Conservation (phyloP, 1,140 invertebrate genomes). For the Chironomus striatipennis region DNA sequence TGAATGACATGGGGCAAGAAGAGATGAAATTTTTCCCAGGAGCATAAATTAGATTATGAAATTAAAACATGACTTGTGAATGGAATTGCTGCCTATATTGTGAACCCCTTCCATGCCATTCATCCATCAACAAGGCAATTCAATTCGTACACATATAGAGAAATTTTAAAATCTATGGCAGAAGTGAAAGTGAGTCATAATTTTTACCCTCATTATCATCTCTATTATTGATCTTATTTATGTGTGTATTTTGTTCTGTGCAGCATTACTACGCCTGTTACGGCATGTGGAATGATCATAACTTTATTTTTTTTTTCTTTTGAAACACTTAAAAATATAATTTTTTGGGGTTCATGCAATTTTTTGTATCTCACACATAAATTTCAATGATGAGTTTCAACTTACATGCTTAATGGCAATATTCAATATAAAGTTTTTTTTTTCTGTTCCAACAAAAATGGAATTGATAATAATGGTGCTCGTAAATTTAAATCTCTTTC, state of each 20-base stretch:
- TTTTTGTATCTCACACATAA: too few relatives aligned
- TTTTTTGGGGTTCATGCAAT: too few relatives aligned
- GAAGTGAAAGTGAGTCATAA: slow-evolving; percentile 19
- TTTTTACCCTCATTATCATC: slow-evolving; percentile 19
- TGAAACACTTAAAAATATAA: background rate
- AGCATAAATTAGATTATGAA: slow-evolving; percentile 22
- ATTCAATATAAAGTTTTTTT: too few relatives aligned
- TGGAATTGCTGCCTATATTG: background rate
- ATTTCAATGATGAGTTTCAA: too few relatives aligned
- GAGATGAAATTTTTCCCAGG: slow-evolving; percentile 16
- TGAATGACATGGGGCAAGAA: slow-evolving; percentile 1
- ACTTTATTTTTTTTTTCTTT: too few relatives aligned
- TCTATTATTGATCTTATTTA: background rate
- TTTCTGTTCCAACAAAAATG: too few relatives aligned
- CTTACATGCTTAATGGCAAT: too few relatives aligned
- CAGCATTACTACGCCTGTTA: too few relatives aligned
- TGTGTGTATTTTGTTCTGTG: background rate
- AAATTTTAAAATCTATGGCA: background rate
- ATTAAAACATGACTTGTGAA: slow-evolving; percentile 10
- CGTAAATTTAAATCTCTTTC: too few relatives aligned
- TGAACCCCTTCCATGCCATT: background rate
- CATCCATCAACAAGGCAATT: background rate
- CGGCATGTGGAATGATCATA: slow-evolving; percentile 11
- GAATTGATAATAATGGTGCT: too few relatives aligned
- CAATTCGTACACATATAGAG: background rate